Evolutionary conservation across 2,113 vertebrate species (phyloP).

Genomic region (Epinephelus cyanopodus): DNA sequence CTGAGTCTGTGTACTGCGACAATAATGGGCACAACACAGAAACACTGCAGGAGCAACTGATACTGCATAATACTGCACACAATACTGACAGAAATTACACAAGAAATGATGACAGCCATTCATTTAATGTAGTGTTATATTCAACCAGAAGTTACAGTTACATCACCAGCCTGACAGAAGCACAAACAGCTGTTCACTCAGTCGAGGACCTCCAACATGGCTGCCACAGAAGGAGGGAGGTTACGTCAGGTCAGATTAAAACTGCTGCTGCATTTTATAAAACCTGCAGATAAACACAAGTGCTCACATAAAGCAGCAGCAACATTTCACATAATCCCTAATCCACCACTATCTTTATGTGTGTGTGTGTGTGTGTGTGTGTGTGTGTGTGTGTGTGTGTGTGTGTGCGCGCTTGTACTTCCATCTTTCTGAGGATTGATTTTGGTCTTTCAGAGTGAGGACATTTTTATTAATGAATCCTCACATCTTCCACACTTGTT

Average conservation of each 20-base stretch:
- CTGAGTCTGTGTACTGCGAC: background rate
- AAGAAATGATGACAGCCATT: background rate
- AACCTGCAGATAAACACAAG: conserved; percentile 17
- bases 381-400: background rate
- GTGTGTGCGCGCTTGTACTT: conserved; percentile 3
- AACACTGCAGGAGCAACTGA: background rate
- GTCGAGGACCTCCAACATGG: conserved; percentile 8
- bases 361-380: background rate
- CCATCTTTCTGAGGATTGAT: background rate
- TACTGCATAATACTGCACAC: background rate
- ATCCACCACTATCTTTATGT: conserved; percentile 32
- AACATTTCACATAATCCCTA: conserved; percentile 46
- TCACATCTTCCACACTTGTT: background rate
- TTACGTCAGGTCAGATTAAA: background rate
- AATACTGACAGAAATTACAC: background rate
- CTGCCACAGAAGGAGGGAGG: background rate
- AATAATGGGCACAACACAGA: background rate
- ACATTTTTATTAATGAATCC: background rate
- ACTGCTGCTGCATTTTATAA: conserved; percentile 6
- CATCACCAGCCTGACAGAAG: background rate
- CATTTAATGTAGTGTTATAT: background rate
- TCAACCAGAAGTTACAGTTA: background rate
- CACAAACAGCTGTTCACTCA: conserved; percentile 5
- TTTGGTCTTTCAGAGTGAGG: background rate
- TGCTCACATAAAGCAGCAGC: conserved; percentile 3